Evolutionary conservation across 2,888 invertebrate genomes (phyloP).

Genomic region (Drosophila yooni): DNA sequence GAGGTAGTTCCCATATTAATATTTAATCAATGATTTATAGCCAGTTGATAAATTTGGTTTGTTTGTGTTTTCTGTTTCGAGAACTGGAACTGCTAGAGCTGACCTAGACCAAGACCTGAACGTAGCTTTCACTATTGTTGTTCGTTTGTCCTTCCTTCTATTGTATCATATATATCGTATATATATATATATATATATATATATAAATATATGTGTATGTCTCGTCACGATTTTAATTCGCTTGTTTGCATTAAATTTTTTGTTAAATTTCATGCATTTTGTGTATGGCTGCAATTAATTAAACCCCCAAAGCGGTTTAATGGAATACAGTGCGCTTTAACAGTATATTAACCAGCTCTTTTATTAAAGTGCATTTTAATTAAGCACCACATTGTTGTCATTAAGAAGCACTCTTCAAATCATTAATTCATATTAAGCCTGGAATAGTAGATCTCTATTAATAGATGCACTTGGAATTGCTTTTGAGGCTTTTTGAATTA

Average conservation of each 20-base stretch:
- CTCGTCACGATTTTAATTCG: conserved; percentile 57
- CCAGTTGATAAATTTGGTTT: neutral
- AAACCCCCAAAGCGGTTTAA: conserved; percentile 12
- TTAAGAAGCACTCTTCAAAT: neutral
- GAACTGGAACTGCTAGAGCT: conserved; percentile 7
- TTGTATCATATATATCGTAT: neutral
- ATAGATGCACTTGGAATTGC: neutral
- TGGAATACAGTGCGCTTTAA: conserved; percentile 15
- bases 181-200: neutral
- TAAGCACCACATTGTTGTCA: neutral
- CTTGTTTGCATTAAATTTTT: conserved; percentile 16
- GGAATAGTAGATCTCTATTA: neutral
- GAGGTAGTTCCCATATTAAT: conserved; percentile 7
- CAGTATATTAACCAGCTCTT: conserved; percentile 11
- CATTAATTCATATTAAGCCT: neutral
- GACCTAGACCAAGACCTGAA: conserved; percentile 48
- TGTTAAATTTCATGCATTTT: conserved; percentile 23
- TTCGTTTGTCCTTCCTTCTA: conserved; percentile 51
- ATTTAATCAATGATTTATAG: conserved; percentile 38
- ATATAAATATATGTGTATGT: neutral
- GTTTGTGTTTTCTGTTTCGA: conserved; percentile 9
- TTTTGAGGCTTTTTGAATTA: neutral
- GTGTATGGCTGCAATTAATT: conserved; percentile 32
- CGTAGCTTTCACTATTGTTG: conserved; percentile 34
- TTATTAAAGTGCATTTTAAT: neutral